A percentile compares a stretch with the other conserved stretches of the same genome.
These are phyloP conservation scores for Oreohelix idahoensis DNA, from an alignment of 1,140 invertebrate genomes.

Conservation along the genomic window DNA sequence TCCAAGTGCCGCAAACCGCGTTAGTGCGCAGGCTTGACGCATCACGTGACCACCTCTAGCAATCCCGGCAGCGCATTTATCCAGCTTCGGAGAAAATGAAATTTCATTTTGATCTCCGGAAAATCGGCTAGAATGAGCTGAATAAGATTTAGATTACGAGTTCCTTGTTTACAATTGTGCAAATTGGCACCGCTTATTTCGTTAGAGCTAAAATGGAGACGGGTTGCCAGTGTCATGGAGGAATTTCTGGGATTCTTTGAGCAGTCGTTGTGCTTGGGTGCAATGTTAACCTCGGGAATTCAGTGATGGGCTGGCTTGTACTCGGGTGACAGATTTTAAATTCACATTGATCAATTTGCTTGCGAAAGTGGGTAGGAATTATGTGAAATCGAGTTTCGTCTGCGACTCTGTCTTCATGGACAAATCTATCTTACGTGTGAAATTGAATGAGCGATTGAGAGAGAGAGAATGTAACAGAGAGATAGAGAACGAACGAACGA, in stretches of 20 bases:
- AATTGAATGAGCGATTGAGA: neutral
- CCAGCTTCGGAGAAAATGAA: constrained; percentile 38
- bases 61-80: constrained; percentile 31
- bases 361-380: constrained; percentile 87
- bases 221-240: neutral
- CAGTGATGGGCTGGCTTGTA: constrained; percentile 88
- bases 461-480: too few relatives aligned
- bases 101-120: constrained; percentile 37
- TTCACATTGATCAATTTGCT: constrained; percentile 82
- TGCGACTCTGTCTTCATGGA: neutral
- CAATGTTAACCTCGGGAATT: constrained; percentile 84
- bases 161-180: constrained; percentile 38
- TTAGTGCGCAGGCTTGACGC: constrained; percentile 32
- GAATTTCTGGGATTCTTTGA: constrained; percentile 27
- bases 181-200: constrained; percentile 40
- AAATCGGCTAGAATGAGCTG: constrained; percentile 37
- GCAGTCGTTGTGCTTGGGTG: constrained; percentile 75
- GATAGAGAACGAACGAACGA: too few relatives aligned
- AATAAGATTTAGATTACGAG: constrained; percentile 39
- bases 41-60: constrained; percentile 31
- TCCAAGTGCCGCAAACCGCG: constrained; percentile 31
- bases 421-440: neutral
- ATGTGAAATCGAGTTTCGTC: constrained; percentile 77
- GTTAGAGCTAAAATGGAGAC: constrained; percentile 23
- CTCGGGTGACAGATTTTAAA: constrained; percentile 89